Conservation (phyloP, 2,113 vertebrate genomes). For the Picathartes gymnocephalus region DNA sequence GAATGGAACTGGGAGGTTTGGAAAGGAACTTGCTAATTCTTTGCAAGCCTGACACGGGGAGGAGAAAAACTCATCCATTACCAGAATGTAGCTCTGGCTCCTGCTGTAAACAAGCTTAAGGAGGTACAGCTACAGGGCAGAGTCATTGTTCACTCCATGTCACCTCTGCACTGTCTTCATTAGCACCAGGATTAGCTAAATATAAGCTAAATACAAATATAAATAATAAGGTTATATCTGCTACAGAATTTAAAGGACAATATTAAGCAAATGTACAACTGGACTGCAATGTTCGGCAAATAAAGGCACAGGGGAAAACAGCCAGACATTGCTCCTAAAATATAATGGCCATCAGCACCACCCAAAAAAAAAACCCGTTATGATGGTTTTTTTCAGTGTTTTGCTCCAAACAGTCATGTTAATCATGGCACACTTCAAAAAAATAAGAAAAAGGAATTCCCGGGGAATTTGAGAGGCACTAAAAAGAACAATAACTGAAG, state of each 20-base stretch:
- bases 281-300: background rate
- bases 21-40: background rate
- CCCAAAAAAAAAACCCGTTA: background rate
- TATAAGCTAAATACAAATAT: background rate
- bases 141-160: background rate
- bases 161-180: background rate
- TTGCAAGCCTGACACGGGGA: background rate
- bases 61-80: slow-evolving; percentile 22
- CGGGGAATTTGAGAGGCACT: background rate
- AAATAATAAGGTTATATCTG: background rate
- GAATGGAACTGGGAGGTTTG: background rate
- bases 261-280: background rate
- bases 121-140: background rate
- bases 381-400: background rate
- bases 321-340: background rate
- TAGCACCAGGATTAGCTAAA: background rate
- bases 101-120: background rate
- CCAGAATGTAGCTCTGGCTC: background rate
- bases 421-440: background rate
- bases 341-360: background rate
- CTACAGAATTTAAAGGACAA: background rate
- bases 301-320: background rate
- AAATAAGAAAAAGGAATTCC: background rate
- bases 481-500: background rate
- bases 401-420: background rate